phyloP scores from a whole-genome alignment of 2,113 vertebrate genomes.

The Lepus europaeus region DNA sequence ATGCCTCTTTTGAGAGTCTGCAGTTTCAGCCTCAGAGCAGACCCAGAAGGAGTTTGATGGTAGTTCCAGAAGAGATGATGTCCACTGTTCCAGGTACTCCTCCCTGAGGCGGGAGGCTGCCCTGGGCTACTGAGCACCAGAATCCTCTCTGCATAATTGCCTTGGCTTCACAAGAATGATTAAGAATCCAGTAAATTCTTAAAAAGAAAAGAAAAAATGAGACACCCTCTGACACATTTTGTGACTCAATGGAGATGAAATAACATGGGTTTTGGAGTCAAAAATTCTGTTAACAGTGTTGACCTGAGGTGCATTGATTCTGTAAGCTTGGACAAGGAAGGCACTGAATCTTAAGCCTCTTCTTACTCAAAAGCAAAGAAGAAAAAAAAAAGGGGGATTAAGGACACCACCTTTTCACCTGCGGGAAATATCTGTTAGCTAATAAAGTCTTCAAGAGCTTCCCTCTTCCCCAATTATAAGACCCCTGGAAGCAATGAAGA shows the following conservation, averaged over 20 bases:
- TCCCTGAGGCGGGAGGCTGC: not conserved
- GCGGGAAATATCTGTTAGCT: slow-evolving; percentile 1
- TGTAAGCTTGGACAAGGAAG: not conserved
- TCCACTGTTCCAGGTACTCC: not conserved
- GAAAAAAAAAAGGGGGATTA: not conserved
- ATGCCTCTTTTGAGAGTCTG: not conserved
- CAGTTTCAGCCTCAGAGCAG: not conserved
- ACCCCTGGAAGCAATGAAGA: not conserved
- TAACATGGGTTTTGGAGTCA: not conserved
- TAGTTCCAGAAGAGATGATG: not conserved
- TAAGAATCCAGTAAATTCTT: not conserved
- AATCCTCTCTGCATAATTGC: not conserved
- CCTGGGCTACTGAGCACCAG: not conserved
- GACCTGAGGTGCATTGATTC: not conserved
- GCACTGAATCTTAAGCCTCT: not conserved
- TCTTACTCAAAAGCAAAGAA: not conserved
- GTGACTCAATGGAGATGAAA: not conserved
- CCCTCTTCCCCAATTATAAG: not conserved
- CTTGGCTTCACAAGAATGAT: not conserved
- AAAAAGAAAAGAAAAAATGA: not conserved
- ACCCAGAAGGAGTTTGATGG: not conserved
- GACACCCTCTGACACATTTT: not conserved
- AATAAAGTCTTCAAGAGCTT: not conserved
- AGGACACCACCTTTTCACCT: not conserved
- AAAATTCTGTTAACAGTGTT: not conserved